Evolutionary conservation across 2,888 invertebrate species (phyloP), one percentile per base, ranked within the genome.

Genomic region (Polydrusus pterygomalis): DNA sequence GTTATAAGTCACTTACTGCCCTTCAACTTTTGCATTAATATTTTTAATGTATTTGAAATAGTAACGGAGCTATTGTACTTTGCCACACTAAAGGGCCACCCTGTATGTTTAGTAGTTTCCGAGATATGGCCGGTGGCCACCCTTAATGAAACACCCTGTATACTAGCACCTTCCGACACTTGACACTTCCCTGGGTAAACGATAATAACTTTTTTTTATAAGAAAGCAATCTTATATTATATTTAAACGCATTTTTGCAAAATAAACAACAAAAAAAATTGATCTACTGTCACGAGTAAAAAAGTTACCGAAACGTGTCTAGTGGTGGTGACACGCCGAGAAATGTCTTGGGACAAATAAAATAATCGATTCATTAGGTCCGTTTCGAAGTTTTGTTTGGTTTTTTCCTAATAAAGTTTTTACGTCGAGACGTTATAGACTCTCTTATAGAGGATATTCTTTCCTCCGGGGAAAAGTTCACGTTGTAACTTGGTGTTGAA

Each of bases 341-440:
- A 54, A 15, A 68, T 40, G 10, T 54, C 68, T 38, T 10, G 54
- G 51, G 51, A 68, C 68, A 68, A 68, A 68, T 68, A 68, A 68
- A 68, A 38, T 17, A 38, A 68, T 51, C 68, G 68, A 54, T 54
- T 68, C 68, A 68, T 68, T 68, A 68, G 38, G 18, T 54, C 25
- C 43, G 68, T 68, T 56, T 47, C 30, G 38, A 68, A 51, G 54
- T 68, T 38, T 40, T 54, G 34, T 54, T 51, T 68, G 68, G 15
- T 54, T 34, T 34, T 67, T 68, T 63, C 20, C 40, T 40, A 34
- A 30, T 68, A 68, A 54, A 54, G 34, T 38, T 54, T 54, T 51
- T 68, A 54, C 54, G 3, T 49, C 17, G 47, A 9, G 47, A 49
- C 47, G 1, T 13, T 45, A 45, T 45, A 45, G 15, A 45, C 6